These are phyloP conservation scores for Pelusios castaneus DNA, from an alignment of 2,113 vertebrate genomes.

Conservation along the genomic window DNA sequence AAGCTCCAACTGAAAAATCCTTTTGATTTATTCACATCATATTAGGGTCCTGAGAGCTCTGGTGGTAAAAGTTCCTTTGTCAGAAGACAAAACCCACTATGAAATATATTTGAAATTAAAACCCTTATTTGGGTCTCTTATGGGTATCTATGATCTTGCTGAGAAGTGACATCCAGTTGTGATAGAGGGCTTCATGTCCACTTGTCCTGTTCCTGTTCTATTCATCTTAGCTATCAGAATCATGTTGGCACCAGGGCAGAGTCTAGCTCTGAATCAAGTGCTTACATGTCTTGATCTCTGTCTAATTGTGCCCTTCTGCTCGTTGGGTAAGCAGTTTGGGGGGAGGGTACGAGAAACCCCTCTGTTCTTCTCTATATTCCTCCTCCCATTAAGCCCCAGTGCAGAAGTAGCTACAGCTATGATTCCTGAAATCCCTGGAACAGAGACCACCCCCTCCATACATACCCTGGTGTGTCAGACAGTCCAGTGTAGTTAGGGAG, in stretches of 20 bases:
- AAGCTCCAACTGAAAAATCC: background rate
- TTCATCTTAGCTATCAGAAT: conserved; percentile 36
- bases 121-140: conserved; percentile 16
- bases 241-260: conserved; percentile 32
- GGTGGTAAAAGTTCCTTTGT: background rate
- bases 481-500: background rate
- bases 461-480: background rate
- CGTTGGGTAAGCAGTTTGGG: background rate
- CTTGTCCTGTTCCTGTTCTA: conserved; percentile 57
- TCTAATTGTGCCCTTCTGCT: background rate
- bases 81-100: no score
- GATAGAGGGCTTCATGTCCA: conserved; percentile 20
- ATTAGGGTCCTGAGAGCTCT: background rate
- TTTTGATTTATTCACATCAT: background rate
- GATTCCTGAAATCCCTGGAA: background rate
- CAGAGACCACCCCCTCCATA: background rate
- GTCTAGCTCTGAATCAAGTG: background rate
- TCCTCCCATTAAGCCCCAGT: background rate
- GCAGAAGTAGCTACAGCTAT: background rate
- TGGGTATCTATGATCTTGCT: conserved; percentile 19
- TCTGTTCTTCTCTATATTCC: background rate
- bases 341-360: background rate
- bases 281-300: conserved; percentile 23
- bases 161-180: conserved; percentile 50
- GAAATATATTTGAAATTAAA: background rate